A percentile compares a stretch with the other conserved stretches of the same genome.
Conservation (phyloP, 2,113 vertebrate species). For the Numida meleagris region DNA sequence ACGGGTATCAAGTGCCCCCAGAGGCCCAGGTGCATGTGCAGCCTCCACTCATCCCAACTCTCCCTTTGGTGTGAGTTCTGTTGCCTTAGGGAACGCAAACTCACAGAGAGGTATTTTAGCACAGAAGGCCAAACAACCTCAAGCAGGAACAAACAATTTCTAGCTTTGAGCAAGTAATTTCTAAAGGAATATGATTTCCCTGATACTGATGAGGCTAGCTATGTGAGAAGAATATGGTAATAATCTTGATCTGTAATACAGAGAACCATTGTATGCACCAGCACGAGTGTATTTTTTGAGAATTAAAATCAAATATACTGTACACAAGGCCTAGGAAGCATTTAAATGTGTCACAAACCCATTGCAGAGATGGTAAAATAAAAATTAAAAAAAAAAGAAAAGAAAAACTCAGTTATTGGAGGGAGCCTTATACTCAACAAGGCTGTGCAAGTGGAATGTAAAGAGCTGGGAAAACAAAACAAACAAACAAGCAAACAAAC, state of each 20-base stretch:
- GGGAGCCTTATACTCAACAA: neutral
- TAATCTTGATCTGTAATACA: neutral
- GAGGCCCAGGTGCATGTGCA: fast-evolving
- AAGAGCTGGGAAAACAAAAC: slow-evolving; percentile 2
- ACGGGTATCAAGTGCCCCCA: neutral
- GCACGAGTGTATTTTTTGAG: neutral
- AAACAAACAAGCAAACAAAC: neutral
- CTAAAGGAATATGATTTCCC: neutral
- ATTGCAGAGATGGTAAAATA: neutral
- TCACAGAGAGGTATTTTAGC: neutral
- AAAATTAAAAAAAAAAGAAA: neutral
- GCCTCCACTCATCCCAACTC: neutral
- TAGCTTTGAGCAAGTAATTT: neutral
- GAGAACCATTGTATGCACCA: neutral
- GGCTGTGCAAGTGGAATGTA: neutral
- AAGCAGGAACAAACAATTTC: neutral
- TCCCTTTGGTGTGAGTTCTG: neutral
- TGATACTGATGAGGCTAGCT: neutral
- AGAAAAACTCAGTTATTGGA: neutral
- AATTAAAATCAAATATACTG: slow-evolving; percentile 6
- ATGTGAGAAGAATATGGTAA: neutral
- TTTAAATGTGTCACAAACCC: neutral
- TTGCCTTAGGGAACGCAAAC: neutral
- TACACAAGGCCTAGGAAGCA: neutral
- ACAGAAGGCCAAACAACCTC: neutral